Conservation (phyloP, 2,888 invertebrate genomes). For the Pterobdella sp. region DNA sequence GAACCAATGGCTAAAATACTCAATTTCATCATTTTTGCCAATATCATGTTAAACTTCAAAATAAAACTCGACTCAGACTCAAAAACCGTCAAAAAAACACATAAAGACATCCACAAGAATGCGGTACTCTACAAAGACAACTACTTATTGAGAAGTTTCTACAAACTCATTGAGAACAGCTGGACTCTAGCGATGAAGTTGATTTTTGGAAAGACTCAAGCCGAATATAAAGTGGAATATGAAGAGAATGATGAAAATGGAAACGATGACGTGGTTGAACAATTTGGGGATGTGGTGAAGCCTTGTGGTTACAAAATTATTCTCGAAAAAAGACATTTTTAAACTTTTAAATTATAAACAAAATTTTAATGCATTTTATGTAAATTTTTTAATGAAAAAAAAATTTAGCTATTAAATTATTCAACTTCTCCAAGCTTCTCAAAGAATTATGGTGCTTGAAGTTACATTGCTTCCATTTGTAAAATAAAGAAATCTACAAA, state of each 20-base stretch:
- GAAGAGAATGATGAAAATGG: not conserved
- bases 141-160: not conserved
- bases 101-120: not conserved
- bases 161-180: not conserved
- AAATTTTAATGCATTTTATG: not conserved
- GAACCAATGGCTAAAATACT: slow-evolving; percentile 43
- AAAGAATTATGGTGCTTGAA: too few relatives aligned
- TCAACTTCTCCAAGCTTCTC: too few relatives aligned
- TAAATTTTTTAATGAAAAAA: too few relatives aligned
- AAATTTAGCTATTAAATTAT: too few relatives aligned
- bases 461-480: too few relatives aligned
- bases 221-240: not conserved
- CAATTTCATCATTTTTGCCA: slow-evolving; percentile 29
- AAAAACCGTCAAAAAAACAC: not conserved
- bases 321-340: not conserved
- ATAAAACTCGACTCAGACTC: not conserved
- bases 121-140: not conserved
- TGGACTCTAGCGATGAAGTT: not conserved
- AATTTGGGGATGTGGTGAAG: slow-evolving; percentile 26
- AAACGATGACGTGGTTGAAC: slow-evolving; percentile 11
- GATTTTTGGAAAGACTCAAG: not conserved
- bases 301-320: slow-evolving; percentile 17
- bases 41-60: slow-evolving; percentile 22
- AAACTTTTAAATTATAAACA: not conserved
- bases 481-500: not conserved